Evolutionary conservation across 2,888 invertebrate genomes (phyloP).

Genomic region (Tetropium fuscum): DNA sequence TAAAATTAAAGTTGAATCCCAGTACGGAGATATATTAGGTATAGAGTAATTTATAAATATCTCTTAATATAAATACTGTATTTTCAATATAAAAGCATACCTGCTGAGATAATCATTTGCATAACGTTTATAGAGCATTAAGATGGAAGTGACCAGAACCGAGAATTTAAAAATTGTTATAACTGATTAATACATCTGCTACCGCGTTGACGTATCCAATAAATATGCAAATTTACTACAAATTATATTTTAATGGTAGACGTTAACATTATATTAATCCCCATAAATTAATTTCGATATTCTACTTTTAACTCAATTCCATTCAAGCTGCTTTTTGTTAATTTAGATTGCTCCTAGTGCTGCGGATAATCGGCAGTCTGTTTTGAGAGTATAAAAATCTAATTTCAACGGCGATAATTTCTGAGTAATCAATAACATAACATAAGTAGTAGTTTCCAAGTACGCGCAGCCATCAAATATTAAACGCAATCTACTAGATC

Average conservation of each 20-base stretch:
- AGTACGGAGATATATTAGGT: too few species aligned
- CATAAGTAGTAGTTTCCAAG: conserved; percentile 46
- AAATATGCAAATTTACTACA: conserved; percentile 49
- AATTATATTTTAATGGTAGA: conserved; percentile 47
- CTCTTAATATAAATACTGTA: background rate
- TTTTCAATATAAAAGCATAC: background rate
- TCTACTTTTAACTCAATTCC: conserved; percentile 24
- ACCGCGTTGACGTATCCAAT: conserved; percentile 47
- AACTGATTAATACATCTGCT: conserved; percentile 45
- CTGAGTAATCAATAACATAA: conserved; percentile 42
- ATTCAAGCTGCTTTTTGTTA: conserved; percentile 29
- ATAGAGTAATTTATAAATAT: too few species aligned
- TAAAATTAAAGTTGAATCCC: too few species aligned
- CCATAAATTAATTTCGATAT: conserved; percentile 48
- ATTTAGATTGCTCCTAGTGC: conserved; percentile 20
- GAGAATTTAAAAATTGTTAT: conserved; percentile 21
- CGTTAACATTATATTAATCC: conserved; percentile 45
- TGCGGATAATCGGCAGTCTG: conserved; percentile 18
- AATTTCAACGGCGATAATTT: conserved; percentile 23
- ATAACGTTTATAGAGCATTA: conserved; percentile 31
- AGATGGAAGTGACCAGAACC: conserved; percentile 33
- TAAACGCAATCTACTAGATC: conserved; percentile 50
- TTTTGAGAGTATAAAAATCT: conserved; percentile 15
- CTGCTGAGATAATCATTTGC: conserved; percentile 33
- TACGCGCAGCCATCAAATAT: conserved; percentile 43